phyloP scores from a whole-genome alignment of 2,888 invertebrate species.

The Euzetes globulus region DNA sequence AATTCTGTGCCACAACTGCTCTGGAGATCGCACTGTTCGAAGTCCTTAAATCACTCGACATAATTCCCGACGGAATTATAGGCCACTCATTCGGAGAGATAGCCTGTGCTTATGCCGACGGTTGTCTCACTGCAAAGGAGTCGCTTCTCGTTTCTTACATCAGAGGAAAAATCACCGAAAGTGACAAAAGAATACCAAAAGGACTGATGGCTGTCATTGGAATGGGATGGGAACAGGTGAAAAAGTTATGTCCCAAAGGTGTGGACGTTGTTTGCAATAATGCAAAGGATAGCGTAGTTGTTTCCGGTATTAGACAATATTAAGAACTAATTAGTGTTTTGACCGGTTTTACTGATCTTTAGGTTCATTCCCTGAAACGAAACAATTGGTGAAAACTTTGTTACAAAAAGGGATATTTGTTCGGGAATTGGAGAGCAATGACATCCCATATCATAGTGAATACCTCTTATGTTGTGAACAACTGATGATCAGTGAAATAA shows the following conservation, averaged over 20 bases:
- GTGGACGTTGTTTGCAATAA: conserved; percentile 52
- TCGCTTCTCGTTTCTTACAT: conserved; percentile 53
- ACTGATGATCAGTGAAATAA: conserved; percentile 61
- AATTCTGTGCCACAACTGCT: conserved; percentile 52
- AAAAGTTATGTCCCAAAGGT: conserved; percentile 45
- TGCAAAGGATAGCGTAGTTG: conserved; percentile 51
- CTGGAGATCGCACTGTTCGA: conserved; percentile 49
- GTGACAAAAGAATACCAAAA: conserved; percentile 37
- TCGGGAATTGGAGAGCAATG: conserved; percentile 1
- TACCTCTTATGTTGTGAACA: conserved; percentile 50
- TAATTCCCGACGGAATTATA: conserved; percentile 52
- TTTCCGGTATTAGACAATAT: conserved; percentile 47
- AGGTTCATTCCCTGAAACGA: not conserved
- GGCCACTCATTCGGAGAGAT: conserved; percentile 54
- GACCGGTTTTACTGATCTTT: not conserved
- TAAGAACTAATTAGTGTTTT: not conserved
- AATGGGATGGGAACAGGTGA: conserved; percentile 46
- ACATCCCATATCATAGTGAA: conserved; percentile 26
- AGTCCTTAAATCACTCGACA: conserved; percentile 45
- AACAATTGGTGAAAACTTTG: conserved; percentile 3
- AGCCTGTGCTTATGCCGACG: conserved; percentile 53
- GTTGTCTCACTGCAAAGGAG: conserved; percentile 52
- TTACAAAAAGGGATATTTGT: conserved; percentile 25
- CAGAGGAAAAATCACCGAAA: conserved; percentile 48
- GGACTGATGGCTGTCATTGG: conserved; percentile 47